These are phyloP conservation scores for Tachuris rubrigastra DNA, from an alignment of 2,113 vertebrate genomes.

Conservation along the genomic window DNA sequence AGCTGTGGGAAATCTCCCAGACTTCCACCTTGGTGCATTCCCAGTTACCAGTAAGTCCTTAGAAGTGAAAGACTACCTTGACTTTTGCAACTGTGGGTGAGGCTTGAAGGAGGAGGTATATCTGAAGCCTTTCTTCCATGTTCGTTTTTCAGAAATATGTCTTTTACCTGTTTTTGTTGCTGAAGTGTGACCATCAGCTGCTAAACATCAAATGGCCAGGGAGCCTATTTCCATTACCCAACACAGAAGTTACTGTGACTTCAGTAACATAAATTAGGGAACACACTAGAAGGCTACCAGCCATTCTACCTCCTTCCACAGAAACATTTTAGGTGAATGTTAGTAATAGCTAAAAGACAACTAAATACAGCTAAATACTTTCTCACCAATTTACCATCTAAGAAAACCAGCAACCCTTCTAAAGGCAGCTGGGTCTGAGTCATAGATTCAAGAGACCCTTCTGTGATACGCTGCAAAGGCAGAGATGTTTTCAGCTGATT, in stretches of 20 bases:
- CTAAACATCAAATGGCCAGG: background rate
- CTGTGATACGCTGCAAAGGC: background rate
- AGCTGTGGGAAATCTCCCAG: background rate
- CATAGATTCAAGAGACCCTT: background rate
- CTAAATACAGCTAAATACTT: background rate
- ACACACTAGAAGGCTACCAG: background rate
- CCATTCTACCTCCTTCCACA: background rate
- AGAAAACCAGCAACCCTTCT: background rate
- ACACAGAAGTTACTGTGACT: background rate
- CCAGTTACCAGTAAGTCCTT: background rate
- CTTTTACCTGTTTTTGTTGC: background rate
- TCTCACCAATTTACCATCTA: background rate
- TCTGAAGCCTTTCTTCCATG: background rate
- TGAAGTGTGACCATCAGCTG: background rate
- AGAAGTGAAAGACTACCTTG: background rate
- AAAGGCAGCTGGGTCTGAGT: background rate
- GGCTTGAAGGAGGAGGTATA: background rate
- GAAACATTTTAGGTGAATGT: background rate
- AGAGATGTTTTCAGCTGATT: background rate
- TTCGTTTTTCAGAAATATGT: background rate
- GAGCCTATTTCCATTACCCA: background rate
- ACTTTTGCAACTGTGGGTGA: background rate
- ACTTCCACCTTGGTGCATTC: background rate
- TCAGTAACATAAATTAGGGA: background rate
- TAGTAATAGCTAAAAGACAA: background rate